These are phyloP conservation scores for Alca torda DNA, from an alignment of 2,797 vertebrate species.

Conservation along the genomic window DNA sequence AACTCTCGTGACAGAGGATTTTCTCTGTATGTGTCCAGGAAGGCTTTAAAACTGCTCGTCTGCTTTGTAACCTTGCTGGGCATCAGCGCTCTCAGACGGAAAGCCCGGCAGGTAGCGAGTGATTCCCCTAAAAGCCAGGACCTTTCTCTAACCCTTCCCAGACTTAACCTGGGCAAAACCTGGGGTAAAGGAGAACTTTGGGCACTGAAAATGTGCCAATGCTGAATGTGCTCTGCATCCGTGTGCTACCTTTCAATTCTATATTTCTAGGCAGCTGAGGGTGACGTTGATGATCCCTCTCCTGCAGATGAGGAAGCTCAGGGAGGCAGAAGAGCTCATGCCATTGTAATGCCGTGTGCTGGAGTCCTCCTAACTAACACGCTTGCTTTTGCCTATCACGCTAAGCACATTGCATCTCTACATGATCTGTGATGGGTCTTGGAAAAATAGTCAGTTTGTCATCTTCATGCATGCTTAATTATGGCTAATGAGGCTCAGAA, in stretches of 20 bases:
- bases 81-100: not conserved
- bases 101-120: not conserved
- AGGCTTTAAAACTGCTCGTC: not conserved
- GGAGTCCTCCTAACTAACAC: not conserved
- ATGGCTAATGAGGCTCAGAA: not conserved
- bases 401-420: not conserved
- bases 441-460: not conserved
- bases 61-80: not conserved
- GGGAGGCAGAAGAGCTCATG: not conserved
- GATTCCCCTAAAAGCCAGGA: not conserved
- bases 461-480: not conserved
- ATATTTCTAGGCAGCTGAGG: not conserved
- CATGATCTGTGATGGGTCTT: not conserved
- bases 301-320: not conserved
- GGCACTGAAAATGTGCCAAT: not conserved
- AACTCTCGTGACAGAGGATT: not conserved
- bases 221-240: not conserved
- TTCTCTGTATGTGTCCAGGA: not conserved
- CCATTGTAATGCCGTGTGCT: not conserved
- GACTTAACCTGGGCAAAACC: too few relatives aligned
- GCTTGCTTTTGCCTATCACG: fast-evolving
- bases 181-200: too few relatives aligned
- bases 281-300: not conserved
- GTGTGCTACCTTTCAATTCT: not conserved
- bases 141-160: not conserved